Base-by-base conservation (phyloP, 2,113 vertebrate genomes). In the Oncorhynchus clarkii region DNA sequence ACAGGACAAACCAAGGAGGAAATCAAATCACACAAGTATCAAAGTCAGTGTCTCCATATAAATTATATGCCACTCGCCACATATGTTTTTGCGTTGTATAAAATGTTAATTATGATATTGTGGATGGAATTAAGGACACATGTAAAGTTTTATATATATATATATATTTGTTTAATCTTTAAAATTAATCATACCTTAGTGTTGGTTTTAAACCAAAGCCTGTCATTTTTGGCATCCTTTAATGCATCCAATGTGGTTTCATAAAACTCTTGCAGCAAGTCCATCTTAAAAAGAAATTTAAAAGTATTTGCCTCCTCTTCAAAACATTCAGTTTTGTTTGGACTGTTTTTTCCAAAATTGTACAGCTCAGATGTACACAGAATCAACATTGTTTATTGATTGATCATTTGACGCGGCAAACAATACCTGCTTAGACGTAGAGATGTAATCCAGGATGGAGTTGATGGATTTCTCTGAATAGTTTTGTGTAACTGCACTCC, bases 401-500 rank as follows among this genome's bases (percentile, higher is more conserved):
- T 45, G 39, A 45, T 45, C 0, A 45, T 45, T 45, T 79, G 80
- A 39, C 77, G 85, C 0, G 73, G 70, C 82, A 81, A 78, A 84
- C 83, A 92, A 91, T 93, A 96, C 96, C 95, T 96, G 96, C 89
- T 96, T 96, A 74, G 96, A 96, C 85, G 96, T 96, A 71, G 96
- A 96, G 87, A 96, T 96, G 91, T 96, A 96, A 91, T 96, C 96
- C 88, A 96, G 93, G 90, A 96, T 96, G 90, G 96, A 96, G 89
- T 96, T 96, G 88, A 96, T 96, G 70, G 96, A 96, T 88, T 96
- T 96, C 91, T 96, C 96, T 27, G 96, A 96, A 86, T 96, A 96
- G 92, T 96, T 96, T 82, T 97, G 95, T 84, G 98, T 99, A 80
- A 99, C 98, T 71, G 97, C 98, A 87, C 98, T 99, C 90, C 96